Percentiles rank a stretch among this genome's conserved stretches.
Conservation (phyloP, 2,888 invertebrate genomes). For the Drosophila bunnanda region DNA sequence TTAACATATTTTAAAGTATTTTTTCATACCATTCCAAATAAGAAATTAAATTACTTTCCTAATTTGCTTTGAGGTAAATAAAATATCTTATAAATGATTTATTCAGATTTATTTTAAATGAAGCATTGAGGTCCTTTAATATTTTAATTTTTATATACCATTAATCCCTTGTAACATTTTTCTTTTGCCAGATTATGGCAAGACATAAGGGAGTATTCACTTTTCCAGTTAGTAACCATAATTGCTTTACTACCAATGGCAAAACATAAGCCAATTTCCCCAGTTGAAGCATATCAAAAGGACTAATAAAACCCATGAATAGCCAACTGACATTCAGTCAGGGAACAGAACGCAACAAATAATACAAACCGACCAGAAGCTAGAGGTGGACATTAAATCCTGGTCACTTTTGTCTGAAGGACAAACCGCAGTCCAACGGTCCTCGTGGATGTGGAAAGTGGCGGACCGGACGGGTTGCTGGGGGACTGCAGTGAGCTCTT, state of each 20-base stretch:
- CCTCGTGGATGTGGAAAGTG: constrained; percentile 31
- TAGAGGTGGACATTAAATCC: constrained; percentile 50
- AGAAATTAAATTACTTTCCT: constrained; percentile 1
- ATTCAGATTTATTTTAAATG: too few species aligned
- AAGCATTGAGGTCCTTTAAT: neutral
- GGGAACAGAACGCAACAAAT: constrained; percentile 9
- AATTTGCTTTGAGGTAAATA: neutral
- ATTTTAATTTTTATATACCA: neutral
- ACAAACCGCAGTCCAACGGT: constrained; percentile 69
- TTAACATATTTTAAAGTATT: neutral
- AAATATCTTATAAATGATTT: neutral
- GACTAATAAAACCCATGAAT: constrained; percentile 13
- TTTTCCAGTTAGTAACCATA: neutral
- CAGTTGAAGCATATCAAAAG: constrained; percentile 4
- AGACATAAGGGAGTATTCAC: constrained; percentile 1
- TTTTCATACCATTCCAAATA: too few species aligned
- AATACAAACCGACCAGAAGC: constrained; percentile 31
- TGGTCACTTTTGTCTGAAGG: constrained; percentile 71
- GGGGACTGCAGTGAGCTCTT: constrained; percentile 26
- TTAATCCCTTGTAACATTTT: neutral
- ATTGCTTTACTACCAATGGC: neutral
- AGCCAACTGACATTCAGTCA: constrained; percentile 14
- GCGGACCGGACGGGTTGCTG: constrained; percentile 8
- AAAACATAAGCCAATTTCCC: constrained; percentile 14
- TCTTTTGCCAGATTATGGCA: neutral